Percentiles rank a stretch among this genome's conserved stretches.
These are phyloP conservation scores for Poeciliopsis occidentalis DNA, from an alignment of 2,113 vertebrate species.

Conservation along the genomic window DNA sequence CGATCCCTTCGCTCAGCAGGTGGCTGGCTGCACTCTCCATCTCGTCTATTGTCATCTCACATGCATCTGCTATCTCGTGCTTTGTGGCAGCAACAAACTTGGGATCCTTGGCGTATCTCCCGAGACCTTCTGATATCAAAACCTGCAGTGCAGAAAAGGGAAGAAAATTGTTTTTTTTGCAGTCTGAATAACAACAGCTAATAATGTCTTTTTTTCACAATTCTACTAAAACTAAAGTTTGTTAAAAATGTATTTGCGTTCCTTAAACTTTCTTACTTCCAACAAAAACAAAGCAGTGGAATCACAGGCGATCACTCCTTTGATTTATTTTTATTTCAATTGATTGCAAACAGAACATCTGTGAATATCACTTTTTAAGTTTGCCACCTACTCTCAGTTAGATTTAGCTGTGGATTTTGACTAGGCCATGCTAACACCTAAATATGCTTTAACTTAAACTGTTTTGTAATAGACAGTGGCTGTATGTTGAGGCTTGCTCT, in stretches of 20 bases:
- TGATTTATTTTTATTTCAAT: no score
- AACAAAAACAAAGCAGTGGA: neutral
- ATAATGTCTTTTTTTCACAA: neutral
- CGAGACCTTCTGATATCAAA: conserved; percentile 97
- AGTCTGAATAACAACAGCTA: neutral
- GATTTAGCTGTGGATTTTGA: neutral
- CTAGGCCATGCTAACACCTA: neutral
- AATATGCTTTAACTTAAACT: neutral
- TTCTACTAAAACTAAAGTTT: neutral
- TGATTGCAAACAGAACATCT: neutral
- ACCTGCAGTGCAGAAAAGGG: conserved; percentile 79
- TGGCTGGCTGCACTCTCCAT: conserved; percentile 99
- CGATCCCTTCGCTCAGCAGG: conserved; percentile 88
- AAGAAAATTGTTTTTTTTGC: neutral
- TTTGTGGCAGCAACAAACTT: conserved; percentile 98
- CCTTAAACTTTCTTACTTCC: neutral
- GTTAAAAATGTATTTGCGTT: neutral
- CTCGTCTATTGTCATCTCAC: conserved; percentile 98
- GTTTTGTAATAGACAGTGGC: neutral
- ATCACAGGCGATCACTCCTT: neutral
- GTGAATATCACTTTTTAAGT: neutral
- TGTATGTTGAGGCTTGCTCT: neutral
- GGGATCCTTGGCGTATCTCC: conserved; percentile 94
- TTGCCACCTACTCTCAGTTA: neutral
- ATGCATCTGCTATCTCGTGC: conserved; percentile 96